A percentile compares a stretch with the other conserved stretches of the same genome.
phyloP scores from a whole-genome alignment of 2,888 invertebrate species.

The Chrysotoxum bicinctum region DNA sequence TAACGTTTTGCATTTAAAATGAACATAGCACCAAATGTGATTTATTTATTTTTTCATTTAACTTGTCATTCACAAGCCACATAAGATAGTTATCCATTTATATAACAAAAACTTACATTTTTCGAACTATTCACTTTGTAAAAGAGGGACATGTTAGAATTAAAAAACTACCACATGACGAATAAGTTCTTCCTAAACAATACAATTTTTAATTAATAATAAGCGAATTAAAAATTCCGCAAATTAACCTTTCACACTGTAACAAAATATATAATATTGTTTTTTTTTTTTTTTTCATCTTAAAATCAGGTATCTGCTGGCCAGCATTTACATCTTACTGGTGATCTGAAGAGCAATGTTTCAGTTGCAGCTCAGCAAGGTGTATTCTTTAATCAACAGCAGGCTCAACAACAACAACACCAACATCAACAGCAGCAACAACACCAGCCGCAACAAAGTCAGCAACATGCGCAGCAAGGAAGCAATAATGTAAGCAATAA shows the following conservation, averaged over 20 bases:
- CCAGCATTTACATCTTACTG: constrained; percentile 91
- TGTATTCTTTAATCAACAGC: constrained; percentile 86
- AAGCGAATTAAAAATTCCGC: no score
- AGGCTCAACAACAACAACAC: constrained; percentile 74
- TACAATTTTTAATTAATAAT: no score
- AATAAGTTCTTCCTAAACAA: no score
- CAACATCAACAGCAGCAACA: constrained; percentile 81
- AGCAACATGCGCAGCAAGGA: constrained; percentile 75
- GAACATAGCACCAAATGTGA: no score
- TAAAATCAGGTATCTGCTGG: constrained; percentile 91
- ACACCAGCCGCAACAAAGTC: constrained; percentile 74
- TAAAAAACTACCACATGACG: no score
- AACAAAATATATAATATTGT: not conserved
- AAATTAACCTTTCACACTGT: not conserved
- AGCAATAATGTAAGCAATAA: constrained; percentile 80
- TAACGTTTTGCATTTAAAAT: no score
- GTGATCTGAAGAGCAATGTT: constrained; percentile 88
- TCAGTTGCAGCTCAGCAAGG: constrained; percentile 93
- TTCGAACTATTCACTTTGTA: no score
- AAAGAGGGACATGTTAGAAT: no score
- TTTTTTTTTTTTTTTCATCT: not conserved
- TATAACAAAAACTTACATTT: no score
- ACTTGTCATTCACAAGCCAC: no score
- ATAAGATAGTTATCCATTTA: no score
- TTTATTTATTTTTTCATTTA: no score